Evolutionary conservation across 1,140 invertebrate genomes (phyloP).

Genomic region (Harpegnathos saltator): DNA sequence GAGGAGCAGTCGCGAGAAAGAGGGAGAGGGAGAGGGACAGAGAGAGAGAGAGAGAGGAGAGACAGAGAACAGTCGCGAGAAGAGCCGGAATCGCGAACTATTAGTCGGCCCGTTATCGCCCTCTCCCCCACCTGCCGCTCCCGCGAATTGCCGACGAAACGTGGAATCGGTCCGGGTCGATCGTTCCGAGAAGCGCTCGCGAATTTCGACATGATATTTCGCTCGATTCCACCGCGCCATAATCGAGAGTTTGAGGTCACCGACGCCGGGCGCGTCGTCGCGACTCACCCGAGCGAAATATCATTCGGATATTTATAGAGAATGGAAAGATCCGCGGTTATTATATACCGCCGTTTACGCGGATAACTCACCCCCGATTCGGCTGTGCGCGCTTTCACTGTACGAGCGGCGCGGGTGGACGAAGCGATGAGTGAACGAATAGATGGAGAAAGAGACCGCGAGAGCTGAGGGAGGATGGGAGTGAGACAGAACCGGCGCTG

Average conservation of each 20-base stretch:
- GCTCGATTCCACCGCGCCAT: slow-evolving; percentile 31
- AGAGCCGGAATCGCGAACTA: slow-evolving; percentile 64
- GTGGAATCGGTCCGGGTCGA: too few species aligned
- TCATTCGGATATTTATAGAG: slow-evolving; percentile 24
- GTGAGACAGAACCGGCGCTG: too few species aligned
- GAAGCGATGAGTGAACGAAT: background rate
- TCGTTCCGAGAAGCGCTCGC: slow-evolving; percentile 22
- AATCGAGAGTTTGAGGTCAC: slow-evolving; percentile 36
- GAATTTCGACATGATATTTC: slow-evolving; percentile 63
- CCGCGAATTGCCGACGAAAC: background rate
- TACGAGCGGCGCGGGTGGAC: background rate
- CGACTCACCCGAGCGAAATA: slow-evolving; percentile 37
- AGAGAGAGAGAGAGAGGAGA: too few species aligned
- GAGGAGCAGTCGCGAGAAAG: slow-evolving; percentile 42
- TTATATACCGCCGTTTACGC: slow-evolving; percentile 10
- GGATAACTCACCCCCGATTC: too few species aligned
- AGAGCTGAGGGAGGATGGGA: too few species aligned
- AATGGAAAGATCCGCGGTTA: slow-evolving; percentile 33
- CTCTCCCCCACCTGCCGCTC: background rate
- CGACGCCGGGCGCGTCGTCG: slow-evolving; percentile 21
- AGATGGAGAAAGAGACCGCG: too few species aligned
- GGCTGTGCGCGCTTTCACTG: slow-evolving; percentile 1
- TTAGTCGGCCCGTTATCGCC: slow-evolving; percentile 73
- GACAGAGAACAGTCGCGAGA: slow-evolving; percentile 38
- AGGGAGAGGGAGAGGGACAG: too few species aligned